Conservation (phyloP, 2,797 vertebrate genomes). For the Geotria australis region DNA sequence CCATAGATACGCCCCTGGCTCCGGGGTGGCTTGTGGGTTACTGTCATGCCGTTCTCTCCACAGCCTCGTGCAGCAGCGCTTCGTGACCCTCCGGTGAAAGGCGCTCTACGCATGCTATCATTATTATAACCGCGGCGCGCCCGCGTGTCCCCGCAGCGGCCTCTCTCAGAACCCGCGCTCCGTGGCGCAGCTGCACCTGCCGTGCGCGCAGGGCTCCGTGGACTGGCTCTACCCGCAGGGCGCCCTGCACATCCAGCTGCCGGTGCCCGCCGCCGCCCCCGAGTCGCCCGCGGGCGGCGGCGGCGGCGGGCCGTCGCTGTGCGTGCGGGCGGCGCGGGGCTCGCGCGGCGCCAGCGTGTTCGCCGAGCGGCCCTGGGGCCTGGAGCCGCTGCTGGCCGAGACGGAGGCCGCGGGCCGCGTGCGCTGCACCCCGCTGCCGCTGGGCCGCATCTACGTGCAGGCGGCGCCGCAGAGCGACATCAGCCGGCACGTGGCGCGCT, state of each 20-base stretch:
- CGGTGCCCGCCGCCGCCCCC: too few species aligned
- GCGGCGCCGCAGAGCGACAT: slow-evolving; percentile 15
- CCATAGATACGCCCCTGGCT: too few species aligned
- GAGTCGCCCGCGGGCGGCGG: slow-evolving; percentile 13
- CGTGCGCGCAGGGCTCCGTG: slow-evolving; percentile 24
- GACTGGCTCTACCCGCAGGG: slow-evolving; percentile 23
- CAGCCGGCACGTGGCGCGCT: slow-evolving; percentile 13
- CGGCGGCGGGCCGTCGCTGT: slow-evolving; percentile 8
- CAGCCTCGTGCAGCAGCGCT: too few species aligned
- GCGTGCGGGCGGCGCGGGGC: slow-evolving; percentile 16
- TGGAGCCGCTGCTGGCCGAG: slow-evolving; percentile 6
- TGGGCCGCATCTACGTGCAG: slow-evolving; percentile 18
- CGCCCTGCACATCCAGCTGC: slow-evolving; percentile 19
- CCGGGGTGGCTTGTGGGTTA: too few species aligned
- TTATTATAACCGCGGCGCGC: too few species aligned
- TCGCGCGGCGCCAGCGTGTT: slow-evolving; percentile 21
- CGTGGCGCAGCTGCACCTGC: slow-evolving; percentile 25
- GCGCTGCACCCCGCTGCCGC: background rate
- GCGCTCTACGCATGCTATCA: too few species aligned
- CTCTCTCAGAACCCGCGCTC: too few species aligned
- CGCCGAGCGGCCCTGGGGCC: slow-evolving; percentile 8
- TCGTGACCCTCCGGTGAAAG: too few species aligned
- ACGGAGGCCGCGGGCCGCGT: slow-evolving; percentile 1
- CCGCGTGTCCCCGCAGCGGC: too few species aligned
- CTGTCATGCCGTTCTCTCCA: too few species aligned